These are phyloP conservation scores for Marcusenius ussheri DNA, from an alignment of 2,113 vertebrate species.

Conservation along the genomic window DNA sequence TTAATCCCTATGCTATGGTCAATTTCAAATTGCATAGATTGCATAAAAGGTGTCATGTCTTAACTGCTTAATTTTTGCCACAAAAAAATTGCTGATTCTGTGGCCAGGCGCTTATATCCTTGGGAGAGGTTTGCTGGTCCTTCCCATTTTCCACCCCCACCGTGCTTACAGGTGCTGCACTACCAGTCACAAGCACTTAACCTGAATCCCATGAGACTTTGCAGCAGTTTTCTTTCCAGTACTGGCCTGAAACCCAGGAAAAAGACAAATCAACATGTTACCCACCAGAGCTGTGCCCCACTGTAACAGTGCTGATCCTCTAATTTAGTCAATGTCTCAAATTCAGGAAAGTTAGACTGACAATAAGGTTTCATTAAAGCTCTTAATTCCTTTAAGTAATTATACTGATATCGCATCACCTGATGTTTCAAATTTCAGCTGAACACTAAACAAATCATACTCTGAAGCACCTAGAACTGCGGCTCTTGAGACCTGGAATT, in stretches of 20 bases:
- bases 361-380: neutral
- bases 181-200: neutral
- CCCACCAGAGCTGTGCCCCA: neutral
- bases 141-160: neutral
- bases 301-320: neutral
- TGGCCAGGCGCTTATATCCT: neutral
- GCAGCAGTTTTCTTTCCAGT: neutral
- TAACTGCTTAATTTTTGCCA: neutral
- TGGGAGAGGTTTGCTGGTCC: neutral
- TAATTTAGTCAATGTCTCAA: neutral
- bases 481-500: neutral
- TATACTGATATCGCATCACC: neutral
- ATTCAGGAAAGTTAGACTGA: neutral
- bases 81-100: neutral
- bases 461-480: neutral
- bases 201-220: neutral
- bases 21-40: neutral
- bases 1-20: neutral
- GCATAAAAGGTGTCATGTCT: neutral
- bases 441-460: neutral
- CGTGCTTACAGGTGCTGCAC: neutral
- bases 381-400: neutral
- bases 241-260: neutral
- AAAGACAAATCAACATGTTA: neutral
- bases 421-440: neutral